These are phyloP conservation scores for Drosophila stalkeri DNA, from an alignment of 2,888 invertebrate genomes.

Conservation along the genomic window DNA sequence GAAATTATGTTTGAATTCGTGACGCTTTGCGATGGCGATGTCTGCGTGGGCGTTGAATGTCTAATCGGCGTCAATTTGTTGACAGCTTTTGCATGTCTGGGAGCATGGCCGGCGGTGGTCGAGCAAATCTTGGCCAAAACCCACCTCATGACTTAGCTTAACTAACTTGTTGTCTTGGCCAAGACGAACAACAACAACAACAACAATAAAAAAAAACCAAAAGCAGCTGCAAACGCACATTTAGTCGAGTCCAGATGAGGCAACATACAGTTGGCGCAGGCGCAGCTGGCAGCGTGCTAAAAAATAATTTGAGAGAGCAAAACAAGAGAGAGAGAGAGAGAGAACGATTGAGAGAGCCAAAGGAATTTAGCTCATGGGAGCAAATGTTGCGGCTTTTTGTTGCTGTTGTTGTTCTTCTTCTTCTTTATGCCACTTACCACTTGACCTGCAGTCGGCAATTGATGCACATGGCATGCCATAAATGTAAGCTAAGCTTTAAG, in stretches of 20 bases:
- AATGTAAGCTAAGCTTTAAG: conserved; percentile 41
- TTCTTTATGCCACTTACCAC: conserved; percentile 38
- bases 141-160: not conserved
- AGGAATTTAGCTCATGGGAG: conserved; percentile 51
- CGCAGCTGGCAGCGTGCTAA: conserved; percentile 58
- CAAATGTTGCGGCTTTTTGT: conserved; percentile 59
- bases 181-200: not conserved
- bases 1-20: conserved; percentile 73
- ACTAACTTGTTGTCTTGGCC: conserved; percentile 42
- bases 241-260: not conserved
- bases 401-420: not conserved
- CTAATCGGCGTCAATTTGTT: conserved; percentile 74
- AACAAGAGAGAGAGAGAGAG: not conserved
- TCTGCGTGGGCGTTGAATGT: conserved; percentile 20
- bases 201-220: not conserved
- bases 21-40: not conserved
- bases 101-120: conserved; percentile 31
- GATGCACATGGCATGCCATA: conserved; percentile 55
- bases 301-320: conserved; percentile 26
- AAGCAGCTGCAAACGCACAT: conserved; percentile 48
- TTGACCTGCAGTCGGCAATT: conserved; percentile 68
- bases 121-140: conserved; percentile 48
- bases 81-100: conserved; percentile 69
- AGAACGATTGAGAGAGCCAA: not conserved
- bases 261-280: conserved; percentile 39